Evolutionary conservation across 1,140 invertebrate species (phyloP).

Genomic region (Argopecten irradians): DNA sequence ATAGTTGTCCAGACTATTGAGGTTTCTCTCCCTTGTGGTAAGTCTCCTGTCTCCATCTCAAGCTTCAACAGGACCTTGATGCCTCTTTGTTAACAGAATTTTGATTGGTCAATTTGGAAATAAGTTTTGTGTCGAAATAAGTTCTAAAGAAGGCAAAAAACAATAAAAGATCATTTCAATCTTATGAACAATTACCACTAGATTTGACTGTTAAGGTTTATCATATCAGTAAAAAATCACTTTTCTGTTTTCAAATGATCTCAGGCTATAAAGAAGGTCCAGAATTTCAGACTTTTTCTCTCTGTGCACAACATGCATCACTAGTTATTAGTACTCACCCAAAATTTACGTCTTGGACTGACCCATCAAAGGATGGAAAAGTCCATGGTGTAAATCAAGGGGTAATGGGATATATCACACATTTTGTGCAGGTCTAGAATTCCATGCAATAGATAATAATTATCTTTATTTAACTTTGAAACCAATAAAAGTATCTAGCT

Average conservation of each 20-base stretch:
- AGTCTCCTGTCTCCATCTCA: constrained; percentile 37
- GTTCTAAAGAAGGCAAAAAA: no score
- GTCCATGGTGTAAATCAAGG: not conserved
- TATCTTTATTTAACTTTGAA: not conserved
- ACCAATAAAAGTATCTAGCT: not conserved
- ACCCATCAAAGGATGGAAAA: not conserved
- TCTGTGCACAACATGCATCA: constrained; percentile 14
- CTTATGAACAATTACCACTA: no score
- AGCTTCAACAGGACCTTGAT: not conserved
- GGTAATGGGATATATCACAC: not conserved
- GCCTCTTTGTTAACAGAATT: not conserved
- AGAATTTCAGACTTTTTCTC: not conserved
- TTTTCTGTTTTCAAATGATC: not conserved
- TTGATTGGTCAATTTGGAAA: not conserved
- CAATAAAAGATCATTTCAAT: no score
- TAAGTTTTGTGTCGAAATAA: not conserved
- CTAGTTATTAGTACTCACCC: not conserved
- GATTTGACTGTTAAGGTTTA: no score
- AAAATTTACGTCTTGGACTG: not conserved
- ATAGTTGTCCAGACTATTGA: constrained; percentile 56
- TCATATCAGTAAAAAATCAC: not conserved
- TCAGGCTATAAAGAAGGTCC: not conserved
- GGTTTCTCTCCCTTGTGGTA: constrained; percentile 49
- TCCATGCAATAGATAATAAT: not conserved
- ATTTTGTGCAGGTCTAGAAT: not conserved